Percentiles rank a stretch among this genome's conserved stretches.
phyloP scores from a whole-genome alignment of 2,888 invertebrate species.

The Achlya flavicornis region DNA sequence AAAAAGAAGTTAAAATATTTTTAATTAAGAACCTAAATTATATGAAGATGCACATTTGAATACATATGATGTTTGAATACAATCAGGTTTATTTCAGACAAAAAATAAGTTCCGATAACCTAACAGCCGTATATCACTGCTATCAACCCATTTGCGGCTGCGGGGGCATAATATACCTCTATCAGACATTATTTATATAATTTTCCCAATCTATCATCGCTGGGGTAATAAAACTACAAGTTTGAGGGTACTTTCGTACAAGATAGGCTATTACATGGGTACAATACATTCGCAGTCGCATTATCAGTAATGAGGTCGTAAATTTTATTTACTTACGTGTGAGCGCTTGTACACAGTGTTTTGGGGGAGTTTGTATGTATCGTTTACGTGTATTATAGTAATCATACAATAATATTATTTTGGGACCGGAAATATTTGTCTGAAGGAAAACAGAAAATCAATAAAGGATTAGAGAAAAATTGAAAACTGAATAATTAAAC shows the following conservation, averaged over 20 bases:
- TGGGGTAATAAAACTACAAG: conserved; percentile 3
- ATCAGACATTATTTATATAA: conserved; percentile 6
- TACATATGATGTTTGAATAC: not conserved
- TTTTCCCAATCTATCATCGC: conserved; percentile 5
- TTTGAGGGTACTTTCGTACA: not conserved
- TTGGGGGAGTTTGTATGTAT: no score
- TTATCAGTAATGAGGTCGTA: conserved; percentile 5
- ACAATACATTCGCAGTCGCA: conserved; percentile 6
- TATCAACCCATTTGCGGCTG: conserved; percentile 3
- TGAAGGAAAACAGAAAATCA: no score
- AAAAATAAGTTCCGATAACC: not conserved
- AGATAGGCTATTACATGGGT: conserved; percentile 5
- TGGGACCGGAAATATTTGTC: not conserved
- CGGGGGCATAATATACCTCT: not conserved
- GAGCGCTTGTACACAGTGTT: not conserved
- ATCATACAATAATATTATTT: not conserved
- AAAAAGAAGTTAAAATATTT: no score
- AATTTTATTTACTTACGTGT: not conserved
- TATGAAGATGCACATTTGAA: no score
- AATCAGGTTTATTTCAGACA: not conserved
- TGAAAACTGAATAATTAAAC: no score
- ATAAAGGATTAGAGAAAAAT: no score
- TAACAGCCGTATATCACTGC: not conserved
- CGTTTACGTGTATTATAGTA: not conserved
- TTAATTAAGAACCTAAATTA: no score